Conservation (phyloP, 1,140 invertebrate species). For the Drosophila biarmipes region DNA sequence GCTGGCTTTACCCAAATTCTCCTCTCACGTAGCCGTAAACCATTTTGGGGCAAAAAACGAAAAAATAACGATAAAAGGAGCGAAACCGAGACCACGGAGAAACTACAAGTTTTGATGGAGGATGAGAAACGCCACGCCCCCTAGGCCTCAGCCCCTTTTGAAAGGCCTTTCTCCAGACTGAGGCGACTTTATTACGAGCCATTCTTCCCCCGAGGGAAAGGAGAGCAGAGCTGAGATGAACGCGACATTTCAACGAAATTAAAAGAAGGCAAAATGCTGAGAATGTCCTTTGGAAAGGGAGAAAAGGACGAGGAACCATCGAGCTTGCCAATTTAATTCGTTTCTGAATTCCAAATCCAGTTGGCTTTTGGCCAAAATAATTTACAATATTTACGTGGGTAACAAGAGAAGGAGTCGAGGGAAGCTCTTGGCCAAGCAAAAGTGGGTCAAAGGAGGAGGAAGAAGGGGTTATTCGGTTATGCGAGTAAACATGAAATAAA, state of each 20-base stretch:
- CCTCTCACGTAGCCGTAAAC: conserved; percentile 59
- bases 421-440: conserved; percentile 1
- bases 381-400: conserved; percentile 34
- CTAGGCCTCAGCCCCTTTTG: not conserved
- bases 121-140: conserved; percentile 12
- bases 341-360: conserved; percentile 41
- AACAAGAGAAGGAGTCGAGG: conserved; percentile 1
- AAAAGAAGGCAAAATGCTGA: conserved; percentile 37
- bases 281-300: conserved; percentile 38
- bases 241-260: conserved; percentile 60
- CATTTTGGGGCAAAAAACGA: conserved; percentile 39
- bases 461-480: not conserved
- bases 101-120: conserved; percentile 52
- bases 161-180: conserved; percentile 34
- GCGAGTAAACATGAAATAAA: conserved; percentile 23
- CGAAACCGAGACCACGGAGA: conserved; percentile 25
- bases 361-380: conserved; percentile 59
- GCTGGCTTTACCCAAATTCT: conserved; percentile 6
- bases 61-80: conserved; percentile 12
- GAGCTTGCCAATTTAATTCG: conserved; percentile 58
- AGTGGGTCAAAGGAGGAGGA: not conserved
- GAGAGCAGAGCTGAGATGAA: conserved; percentile 34
- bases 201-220: conserved; percentile 22
- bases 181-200: conserved; percentile 43
- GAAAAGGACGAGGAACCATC: conserved; percentile 1